Evolutionary conservation across 1,140 invertebrate genomes (phyloP).

Genomic region (Gerris buenoi): DNA sequence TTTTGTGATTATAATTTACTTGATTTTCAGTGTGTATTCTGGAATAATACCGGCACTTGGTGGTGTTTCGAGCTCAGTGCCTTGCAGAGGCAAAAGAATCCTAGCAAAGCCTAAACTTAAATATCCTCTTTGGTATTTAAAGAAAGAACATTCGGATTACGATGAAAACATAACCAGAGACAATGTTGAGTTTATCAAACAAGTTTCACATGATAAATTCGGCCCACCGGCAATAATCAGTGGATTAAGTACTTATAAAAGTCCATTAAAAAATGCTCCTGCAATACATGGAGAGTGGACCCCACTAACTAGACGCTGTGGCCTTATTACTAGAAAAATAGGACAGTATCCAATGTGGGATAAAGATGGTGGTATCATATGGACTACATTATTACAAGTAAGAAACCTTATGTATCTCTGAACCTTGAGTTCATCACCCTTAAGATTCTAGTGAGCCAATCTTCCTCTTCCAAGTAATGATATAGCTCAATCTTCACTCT

Average conservation of each 20-base stretch:
- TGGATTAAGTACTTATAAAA: constrained; percentile 31
- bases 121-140: constrained; percentile 23
- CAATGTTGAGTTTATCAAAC: constrained; percentile 67
- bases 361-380: constrained; percentile 63
- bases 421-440: too few species aligned
- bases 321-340: constrained; percentile 83
- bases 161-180: constrained; percentile 58
- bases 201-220: constrained; percentile 53
- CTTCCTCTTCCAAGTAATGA: too few species aligned
- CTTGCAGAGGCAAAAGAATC: constrained; percentile 3
- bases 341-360: constrained; percentile 84
- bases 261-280: constrained; percentile 41
- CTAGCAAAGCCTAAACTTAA: constrained; percentile 9
- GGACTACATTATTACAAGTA: constrained; percentile 75
- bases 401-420: too few species aligned
- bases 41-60: not conserved
- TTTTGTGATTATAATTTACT: not conserved
- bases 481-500: too few species aligned
- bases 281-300: constrained; percentile 43
- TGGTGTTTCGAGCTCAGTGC: not conserved
- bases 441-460: too few species aligned
- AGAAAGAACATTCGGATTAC: constrained; percentile 30
- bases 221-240: constrained; percentile 31
- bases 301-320: constrained; percentile 47
- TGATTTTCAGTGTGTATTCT: not conserved